Evolutionary conservation across 2,797 vertebrate species (phyloP), one percentile per base, ranked within the genome.

Genomic region (Hydrolagus colliei): DNA sequence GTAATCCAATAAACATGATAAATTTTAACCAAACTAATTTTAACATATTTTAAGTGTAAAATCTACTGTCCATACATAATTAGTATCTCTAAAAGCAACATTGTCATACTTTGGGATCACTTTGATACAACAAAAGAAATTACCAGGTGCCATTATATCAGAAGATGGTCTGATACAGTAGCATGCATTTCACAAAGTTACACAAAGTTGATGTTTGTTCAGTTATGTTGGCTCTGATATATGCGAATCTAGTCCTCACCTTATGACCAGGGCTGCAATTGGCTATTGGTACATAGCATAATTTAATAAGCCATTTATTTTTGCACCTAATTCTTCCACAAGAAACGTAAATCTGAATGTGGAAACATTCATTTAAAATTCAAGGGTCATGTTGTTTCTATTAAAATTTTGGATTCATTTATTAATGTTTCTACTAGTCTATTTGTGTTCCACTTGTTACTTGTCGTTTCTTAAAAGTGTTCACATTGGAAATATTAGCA

Each of bases 161-260:
- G 52, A 41, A 59, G 41, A 35, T 77, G 52, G 63, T 82, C 52
- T 68, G 18, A 41, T 35, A 71, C 1, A 71, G 12, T 41, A 16
- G 13, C 10, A 11, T 63, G 65, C 20, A 52, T 52, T 52, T 35
- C 79, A 84, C 65, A 52, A 35, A 71, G 14, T 16, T 80, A n/a
- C 32, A 84, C 79, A 41, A 71, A 68, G 61, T 59, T 61, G 20
- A 20, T 61, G n/a, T 22, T 82, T 82, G 27, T 41, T 82, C 79
- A 68, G 41, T 32, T 41, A 41, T 68, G 32, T 5, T 41, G 41
- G 41, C 41, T 52, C 41, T 52, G 3, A 52, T 6, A 52, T 52
- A 6, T 77, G 52, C 63, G 68, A 71, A 41, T 71, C 32, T 84
- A 65, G 20, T 84, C 32, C 9, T 5, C 16, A 41, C 41, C 41